A percentile compares a stretch with the other conserved stretches of the same genome.
phyloP scores from a whole-genome alignment of 2,888 invertebrate genomes.

The Neelides folsomi region DNA sequence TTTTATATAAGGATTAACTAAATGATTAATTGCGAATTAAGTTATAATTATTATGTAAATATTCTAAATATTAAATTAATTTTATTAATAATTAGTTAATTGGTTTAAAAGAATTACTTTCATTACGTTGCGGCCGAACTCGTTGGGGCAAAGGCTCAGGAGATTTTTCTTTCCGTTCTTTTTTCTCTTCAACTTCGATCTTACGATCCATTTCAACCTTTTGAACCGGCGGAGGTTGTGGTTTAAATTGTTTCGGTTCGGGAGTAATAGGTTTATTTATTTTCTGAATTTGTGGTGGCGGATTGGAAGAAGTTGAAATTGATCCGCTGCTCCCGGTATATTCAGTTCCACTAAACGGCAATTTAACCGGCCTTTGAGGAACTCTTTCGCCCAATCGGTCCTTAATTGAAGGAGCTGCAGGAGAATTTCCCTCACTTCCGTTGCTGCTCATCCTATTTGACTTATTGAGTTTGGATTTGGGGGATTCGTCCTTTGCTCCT shows the following conservation, averaged over 20 bases:
- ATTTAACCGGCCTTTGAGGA: background rate
- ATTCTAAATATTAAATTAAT: no score
- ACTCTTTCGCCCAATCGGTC: no score
- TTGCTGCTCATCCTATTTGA: background rate
- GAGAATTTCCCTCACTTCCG: background rate
- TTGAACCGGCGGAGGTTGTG: background rate
- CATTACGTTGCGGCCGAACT: no score
- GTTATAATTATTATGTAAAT: no score
- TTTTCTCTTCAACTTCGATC: conserved; percentile 1
- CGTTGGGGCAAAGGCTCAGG: background rate
- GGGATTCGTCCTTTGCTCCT: no score
- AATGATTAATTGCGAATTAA: no score
- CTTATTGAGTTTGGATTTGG: conserved; percentile 8
- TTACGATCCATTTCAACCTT: background rate
- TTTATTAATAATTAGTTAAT: no score
- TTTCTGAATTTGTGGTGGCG: background rate
- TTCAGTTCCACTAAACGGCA: conserved; percentile 31
- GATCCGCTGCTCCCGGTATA: conserved; percentile 19
- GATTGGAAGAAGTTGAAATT: no score
- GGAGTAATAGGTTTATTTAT: background rate
- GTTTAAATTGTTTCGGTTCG: background rate
- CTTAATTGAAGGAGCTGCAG: no score
- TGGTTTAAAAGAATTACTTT: no score
- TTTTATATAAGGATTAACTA: no score
- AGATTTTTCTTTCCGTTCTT: background rate